Conservation (phyloP, 2,113 vertebrate species). For the Podarcis cretensis region DNA sequence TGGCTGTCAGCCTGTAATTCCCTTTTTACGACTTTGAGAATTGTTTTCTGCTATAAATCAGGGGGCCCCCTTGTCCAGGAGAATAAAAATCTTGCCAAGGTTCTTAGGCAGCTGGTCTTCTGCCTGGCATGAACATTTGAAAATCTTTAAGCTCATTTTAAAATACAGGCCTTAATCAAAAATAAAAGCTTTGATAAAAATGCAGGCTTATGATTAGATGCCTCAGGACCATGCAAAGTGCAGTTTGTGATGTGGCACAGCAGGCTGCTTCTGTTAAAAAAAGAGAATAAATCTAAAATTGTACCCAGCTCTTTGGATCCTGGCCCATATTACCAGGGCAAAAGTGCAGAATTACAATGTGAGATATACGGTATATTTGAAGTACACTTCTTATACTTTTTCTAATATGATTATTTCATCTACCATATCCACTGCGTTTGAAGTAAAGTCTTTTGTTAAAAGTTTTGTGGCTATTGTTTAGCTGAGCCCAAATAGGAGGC, state of each 20-base stretch:
- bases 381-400: neutral
- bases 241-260: neutral
- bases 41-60: too few species aligned
- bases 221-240: neutral
- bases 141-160: too few species aligned
- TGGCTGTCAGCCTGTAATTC: too few species aligned
- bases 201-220: too few species aligned
- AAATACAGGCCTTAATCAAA: too few species aligned
- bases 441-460: neutral
- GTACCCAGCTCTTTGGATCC: neutral
- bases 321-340: neutral
- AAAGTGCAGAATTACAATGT: conserved; percentile 16
- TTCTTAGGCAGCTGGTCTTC: too few species aligned
- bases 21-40: too few species aligned
- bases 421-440: conserved; percentile 7
- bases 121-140: too few species aligned
- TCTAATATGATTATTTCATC: neutral
- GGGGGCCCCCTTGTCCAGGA: too few species aligned
- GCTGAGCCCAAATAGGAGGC: neutral
- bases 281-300: neutral
- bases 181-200: too few species aligned
- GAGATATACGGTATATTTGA: neutral
- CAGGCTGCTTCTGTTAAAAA: neutral
- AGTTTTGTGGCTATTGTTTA: conserved; percentile 22
- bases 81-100: too few species aligned